phyloP scores from a whole-genome alignment of 2,113 vertebrate genomes.

The Columba janthina region DNA sequence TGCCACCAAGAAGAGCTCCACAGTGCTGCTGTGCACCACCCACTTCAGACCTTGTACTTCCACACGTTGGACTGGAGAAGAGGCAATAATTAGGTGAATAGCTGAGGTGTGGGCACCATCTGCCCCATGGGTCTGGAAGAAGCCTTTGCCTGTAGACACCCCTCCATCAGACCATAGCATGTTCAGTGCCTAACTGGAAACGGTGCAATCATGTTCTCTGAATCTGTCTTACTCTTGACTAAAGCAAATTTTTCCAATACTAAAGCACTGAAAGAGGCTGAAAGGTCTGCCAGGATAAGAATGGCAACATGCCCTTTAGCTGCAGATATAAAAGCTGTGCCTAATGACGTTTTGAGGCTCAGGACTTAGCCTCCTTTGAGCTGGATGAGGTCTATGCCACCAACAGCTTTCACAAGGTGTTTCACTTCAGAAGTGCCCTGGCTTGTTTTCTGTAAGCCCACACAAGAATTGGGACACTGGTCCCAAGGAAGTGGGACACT shows the following conservation, averaged over 20 bases:
- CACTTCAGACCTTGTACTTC: neutral
- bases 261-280: neutral
- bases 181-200: neutral
- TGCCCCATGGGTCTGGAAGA: neutral
- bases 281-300: neutral
- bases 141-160: neutral
- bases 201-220: neutral
- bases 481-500: no score
- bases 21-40: neutral
- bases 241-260: neutral
- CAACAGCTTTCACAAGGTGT: neutral
- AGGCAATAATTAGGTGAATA: neutral
- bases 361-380: neutral
- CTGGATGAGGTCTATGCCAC: no score
- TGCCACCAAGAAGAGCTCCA: neutral
- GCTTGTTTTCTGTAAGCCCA: neutral
- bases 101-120: neutral
- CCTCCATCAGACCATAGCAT: neutral
- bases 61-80: rapidly evolving
- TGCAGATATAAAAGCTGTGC: neutral
- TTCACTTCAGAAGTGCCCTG: neutral
- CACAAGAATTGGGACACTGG: no score
- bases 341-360: neutral
- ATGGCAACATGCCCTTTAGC: neutral
- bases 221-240: neutral